Base-by-base conservation (phyloP, 2,888 invertebrate species). In the Panzeria rudis region DNA sequence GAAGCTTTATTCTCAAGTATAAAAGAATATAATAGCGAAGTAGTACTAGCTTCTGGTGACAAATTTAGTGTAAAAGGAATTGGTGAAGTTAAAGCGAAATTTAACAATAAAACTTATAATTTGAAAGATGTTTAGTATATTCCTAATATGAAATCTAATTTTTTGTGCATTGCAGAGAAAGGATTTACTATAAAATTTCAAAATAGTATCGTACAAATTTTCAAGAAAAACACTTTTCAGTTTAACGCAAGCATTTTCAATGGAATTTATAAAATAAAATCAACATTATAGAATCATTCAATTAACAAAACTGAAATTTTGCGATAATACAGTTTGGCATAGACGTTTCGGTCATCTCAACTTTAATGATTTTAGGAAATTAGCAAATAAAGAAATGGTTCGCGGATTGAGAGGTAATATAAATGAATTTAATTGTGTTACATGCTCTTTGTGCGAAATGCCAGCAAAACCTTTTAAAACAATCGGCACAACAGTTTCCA, bases 221-320 rank as follows among this genome's bases (percentile, higher is more conserved):
- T 61, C 20, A 61, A 61, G 41, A 62, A 62, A 38, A 41, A 23
- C 11, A 6, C 23, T 15, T 62, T 62, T 41, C 62, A 62, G 41
- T 62, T 41, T n/a, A 41, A 38, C 9, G 4, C 35, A 59, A n/a
- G 17, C 7, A 0, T 7, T 3, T 9, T 17, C 4, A 59, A 59
- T 59, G 35, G 35, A 3, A 59, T 61, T 38, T 61, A 61, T 13
- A 61, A 61, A 38, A 13, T 61, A 3, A 41, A 62, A 41, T 41
- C 23, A 62, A 62, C 54, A 29, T 56, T 56, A 5, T 5, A 29
- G 1, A 52, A 11, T 3, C 25, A 56, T 50, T 50, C 9, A 8
- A 17, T 50, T 17, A 20, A 20, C 2, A 50, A 50, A 20, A 7
- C 17, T 7, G 50, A 50, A 20, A 50, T 20, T 9, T 20, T 1